Evolutionary conservation across 1,140 invertebrate genomes (phyloP), one percentile per base, ranked within the genome.

Genomic region (Drosophila ironensis): DNA sequence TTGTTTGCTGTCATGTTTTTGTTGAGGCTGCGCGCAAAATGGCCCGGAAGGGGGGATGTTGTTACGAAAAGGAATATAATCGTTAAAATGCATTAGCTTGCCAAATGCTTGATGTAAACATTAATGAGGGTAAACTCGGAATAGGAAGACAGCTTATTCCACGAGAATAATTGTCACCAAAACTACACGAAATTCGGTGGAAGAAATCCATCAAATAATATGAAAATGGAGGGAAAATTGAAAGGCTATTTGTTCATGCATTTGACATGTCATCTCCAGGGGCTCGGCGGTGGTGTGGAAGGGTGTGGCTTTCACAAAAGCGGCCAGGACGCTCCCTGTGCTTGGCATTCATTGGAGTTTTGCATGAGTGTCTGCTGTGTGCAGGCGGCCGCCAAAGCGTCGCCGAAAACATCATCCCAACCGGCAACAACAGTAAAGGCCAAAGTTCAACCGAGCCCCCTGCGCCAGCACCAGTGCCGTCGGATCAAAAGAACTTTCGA

Each of bases 1-100:
- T 82, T 82, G 78, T 82, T 84, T 53, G 63, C 61, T 82, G 77
- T 77, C 77, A 82, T 84, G 78, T 81, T 81, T 71, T 67, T n/a
- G n/a, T 50, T 51, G 56, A 56, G 44, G 46, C 28, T 52, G 53
- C 27, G 35, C 40, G n/a, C n/a, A n/a, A n/a, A n/a, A n/a, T n/a
- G n/a, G n/a, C n/a, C n/a, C n/a, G n/a, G n/a, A n/a, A n/a, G n/a
- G n/a, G n/a, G n/a, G n/a, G n/a, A n/a, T n/a, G n/a, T n/a, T n/a
- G n/a, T n/a, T n/a, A n/a, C n/a, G n/a, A n/a, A n/a, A n/a, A n/a
- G n/a, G n/a, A n/a, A n/a, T n/a, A n/a, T n/a, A n/a, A n/a, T n/a
- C n/a, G n/a, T n/a, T n/a, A n/a, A n/a, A n/a, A n/a, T n/a, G n/a
- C n/a, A n/a, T n/a, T n/a, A n/a, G n/a, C n/a, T n/a, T n/a, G n/a